Percentiles rank a stretch among this genome's conserved stretches.
These are phyloP conservation scores for Sialia sialis DNA, from an alignment of 2,113 vertebrate species.

Conservation along the genomic window DNA sequence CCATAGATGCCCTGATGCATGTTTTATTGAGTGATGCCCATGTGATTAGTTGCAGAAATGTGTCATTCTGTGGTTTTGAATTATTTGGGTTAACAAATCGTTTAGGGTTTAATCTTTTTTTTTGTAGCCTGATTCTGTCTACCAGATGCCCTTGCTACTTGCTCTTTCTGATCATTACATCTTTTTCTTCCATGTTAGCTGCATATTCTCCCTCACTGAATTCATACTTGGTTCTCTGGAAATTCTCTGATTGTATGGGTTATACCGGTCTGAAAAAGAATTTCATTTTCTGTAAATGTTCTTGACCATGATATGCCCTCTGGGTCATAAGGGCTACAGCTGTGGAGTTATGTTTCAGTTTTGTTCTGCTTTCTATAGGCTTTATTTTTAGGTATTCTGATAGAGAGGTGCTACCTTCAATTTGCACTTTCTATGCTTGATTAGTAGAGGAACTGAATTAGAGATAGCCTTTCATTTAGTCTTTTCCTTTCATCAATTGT, in stretches of 20 bases:
- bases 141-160: neutral
- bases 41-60: neutral
- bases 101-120: neutral
- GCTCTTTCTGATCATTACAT: neutral
- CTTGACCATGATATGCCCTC: neutral
- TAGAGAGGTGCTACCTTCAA: neutral
- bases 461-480: neutral
- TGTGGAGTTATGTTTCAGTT: neutral
- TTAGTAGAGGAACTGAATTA: neutral
- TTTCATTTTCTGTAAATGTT: neutral
- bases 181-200: neutral
- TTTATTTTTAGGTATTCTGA: neutral
- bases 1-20: neutral
- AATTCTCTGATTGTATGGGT: neutral
- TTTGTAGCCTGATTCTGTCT: neutral
- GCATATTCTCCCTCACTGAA: neutral
- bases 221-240: neutral
- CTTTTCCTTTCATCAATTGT: neutral
- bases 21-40: neutral
- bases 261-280: neutral
- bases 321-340: neutral
- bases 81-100: neutral
- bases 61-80: neutral
- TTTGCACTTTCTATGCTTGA: neutral
- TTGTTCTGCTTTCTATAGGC: neutral